Conservation (phyloP, 2,797 vertebrate genomes). For the Macroramphosus scolopax region DNA sequence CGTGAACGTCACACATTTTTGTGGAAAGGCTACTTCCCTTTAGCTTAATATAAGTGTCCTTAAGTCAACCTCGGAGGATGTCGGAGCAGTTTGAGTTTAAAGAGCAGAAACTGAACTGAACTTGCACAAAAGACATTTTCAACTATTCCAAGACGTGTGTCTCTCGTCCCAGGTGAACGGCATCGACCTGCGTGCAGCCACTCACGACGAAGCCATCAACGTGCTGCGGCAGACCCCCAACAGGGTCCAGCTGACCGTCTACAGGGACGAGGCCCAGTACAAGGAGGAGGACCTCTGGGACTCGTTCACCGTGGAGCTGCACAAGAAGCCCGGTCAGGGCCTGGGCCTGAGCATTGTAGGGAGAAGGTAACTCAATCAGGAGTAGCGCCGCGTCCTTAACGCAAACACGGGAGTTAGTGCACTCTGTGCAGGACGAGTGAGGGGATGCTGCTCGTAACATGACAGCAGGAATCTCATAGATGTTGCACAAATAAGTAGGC, state of each 20-base stretch:
- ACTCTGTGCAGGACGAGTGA: no score
- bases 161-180: slow-evolving; percentile 83
- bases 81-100: no score
- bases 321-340: slow-evolving; percentile 89
- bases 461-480: no score
- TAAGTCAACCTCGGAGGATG: no score
- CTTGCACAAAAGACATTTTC: no score
- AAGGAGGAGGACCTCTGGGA: slow-evolving; percentile 96
- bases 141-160: no score
- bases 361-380: slow-evolving; percentile 79
- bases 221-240: slow-evolving; percentile 94
- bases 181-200: slow-evolving; percentile 89
- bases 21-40: slow-evolving; percentile 25
- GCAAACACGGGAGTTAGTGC: no score
- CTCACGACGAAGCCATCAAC: slow-evolving; percentile 96
- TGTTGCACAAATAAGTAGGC: no score
- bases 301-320: slow-evolving; percentile 86
- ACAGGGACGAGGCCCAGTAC: slow-evolving; percentile 93
- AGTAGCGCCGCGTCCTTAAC: background rate
- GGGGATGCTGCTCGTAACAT: no score
- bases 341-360: slow-evolving; percentile 97
- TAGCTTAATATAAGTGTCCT: slow-evolving; percentile 23
- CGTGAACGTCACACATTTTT: slow-evolving; percentile 13
- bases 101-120: no score
- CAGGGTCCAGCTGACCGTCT: slow-evolving; percentile 86